Conservation (phyloP, 2,113 vertebrate genomes). For the Dasyprocta punctata region DNA sequence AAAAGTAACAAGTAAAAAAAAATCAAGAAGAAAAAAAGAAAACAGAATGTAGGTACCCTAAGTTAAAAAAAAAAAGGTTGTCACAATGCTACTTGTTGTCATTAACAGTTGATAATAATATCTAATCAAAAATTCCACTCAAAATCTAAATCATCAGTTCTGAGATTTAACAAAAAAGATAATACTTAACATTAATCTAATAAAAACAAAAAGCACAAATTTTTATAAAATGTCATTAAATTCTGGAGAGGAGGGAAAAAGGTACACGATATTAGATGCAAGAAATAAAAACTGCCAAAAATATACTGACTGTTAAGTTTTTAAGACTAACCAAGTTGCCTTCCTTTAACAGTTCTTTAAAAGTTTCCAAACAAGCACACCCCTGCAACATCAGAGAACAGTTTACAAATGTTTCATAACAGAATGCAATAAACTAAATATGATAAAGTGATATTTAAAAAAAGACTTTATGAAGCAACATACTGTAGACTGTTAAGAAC, state of each 20-base stretch:
- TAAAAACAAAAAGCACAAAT: background rate
- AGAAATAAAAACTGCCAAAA: constrained; percentile 15
- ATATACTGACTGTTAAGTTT: background rate
- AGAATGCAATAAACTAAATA: background rate
- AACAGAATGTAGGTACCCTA: background rate
- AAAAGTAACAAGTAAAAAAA: background rate
- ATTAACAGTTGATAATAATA: background rate
- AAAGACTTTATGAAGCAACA: background rate
- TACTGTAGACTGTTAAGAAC: background rate
- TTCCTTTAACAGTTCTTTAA: constrained; percentile 1
- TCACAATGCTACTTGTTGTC: background rate
- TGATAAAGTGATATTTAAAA: background rate
- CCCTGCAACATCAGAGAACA: background rate
- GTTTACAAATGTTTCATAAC: background rate
- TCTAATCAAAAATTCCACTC: background rate
- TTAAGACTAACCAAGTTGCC: constrained; percentile 17
- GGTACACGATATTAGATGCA: background rate
- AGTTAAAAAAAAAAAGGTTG: background rate
- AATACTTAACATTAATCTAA: background rate
- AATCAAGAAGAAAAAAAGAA: background rate
- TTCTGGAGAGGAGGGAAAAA: background rate
- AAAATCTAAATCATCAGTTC: background rate
- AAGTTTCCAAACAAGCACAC: background rate
- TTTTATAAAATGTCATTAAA: constrained; percentile 37
- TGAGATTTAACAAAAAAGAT: background rate